Evolutionary conservation across 2,113 vertebrate genomes (phyloP), one percentile per base, ranked within the genome.

Genomic region (Cepphus grylle): DNA sequence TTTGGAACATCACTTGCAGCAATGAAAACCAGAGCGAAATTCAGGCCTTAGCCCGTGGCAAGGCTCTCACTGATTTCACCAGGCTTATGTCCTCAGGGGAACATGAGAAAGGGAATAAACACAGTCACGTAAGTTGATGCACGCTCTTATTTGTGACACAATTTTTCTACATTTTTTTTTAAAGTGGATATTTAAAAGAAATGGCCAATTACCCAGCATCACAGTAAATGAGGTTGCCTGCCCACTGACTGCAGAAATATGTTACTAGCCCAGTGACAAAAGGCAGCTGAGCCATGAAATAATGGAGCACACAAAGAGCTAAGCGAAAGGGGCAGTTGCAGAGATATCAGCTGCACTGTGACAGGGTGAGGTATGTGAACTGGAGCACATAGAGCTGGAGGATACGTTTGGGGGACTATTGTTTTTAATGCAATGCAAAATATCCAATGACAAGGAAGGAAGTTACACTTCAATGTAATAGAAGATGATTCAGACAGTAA

Each of bases 351-450:
- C 42, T 74, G 47, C 29, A 14, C 15, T 53, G 4, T 59, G 92
- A 83, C 67, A 90, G 67, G 27, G 16, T 88, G 67, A 95, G 36
- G 45, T 45, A 63, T 67, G 59, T 88, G 88, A 86, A 74, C 17
- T 84, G 69, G 81, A 93, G 67, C 59, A 93, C 90, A 86, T 0
- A 86, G 79, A 90, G 76, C 67, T 92, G 55, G 55, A 90, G 88
- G 79, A 90, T 67, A 83, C 47, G 52, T 83, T 86, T 81, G 45
- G 52, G 59, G 38, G 40, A 34, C 50, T 88, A 86, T 94, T 88
- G 71, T 88, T 93, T 95, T 92, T 78, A 93, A 94, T 40, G 59
- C 14, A 59, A 67, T 74, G 63, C 47, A 86, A 83, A 88, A 81
- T 86, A 81, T 42, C 19, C 71, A 71, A 16, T 59, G 85, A 83